Base-by-base conservation (phyloP, 2,888 invertebrate genomes). In the Cyaniris semiargus region DNA sequence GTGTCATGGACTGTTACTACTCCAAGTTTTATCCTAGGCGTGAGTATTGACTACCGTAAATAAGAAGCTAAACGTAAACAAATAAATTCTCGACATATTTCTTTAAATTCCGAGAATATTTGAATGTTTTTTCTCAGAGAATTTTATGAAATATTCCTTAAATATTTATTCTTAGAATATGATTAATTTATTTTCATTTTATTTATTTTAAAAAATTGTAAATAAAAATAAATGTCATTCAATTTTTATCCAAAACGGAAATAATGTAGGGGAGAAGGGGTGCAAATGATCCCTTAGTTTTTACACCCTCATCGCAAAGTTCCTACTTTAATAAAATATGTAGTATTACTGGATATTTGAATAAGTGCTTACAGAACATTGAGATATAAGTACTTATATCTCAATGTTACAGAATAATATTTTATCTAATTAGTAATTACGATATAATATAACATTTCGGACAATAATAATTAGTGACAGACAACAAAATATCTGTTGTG, bases 1-100 rank as follows among this genome's bases (percentile, higher is more conserved):
- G 90, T 90, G 92, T 86, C 84, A 94, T 94, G 94, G 94, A 94
- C 94, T 94, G 94, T 91, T 94, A 94, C 90, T 94, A 93, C 86
- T 92, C 94, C 76, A 94, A 94, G 87, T 94, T 93, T 93, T 94
- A 94, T 85, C 92, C 94, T 81, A 93, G 94, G 90, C 93, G 94
- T 94, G 89, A 94, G 94, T 94, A 92, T 88, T 89, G 87, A 85
- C 86, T 86, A 83, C 81, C 85, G 27, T 66, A 66, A 66, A 27
- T 66, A 31, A 85, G 83, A 86, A 85, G 85, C 84, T 85, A 84
- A 88, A 89, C 88, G 90, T 88, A 92, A 92, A 92, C 90, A 93
- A 90, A 87, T 88, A 89, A 90, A 92, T 92, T 89, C 91, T 85
- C 86, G 70, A 83, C 88, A 91, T 93, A 87, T 84, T 90, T 90